phyloP scores from a whole-genome alignment of 1,140 invertebrate genomes.

The Dendrolimus kikuchii region DNA sequence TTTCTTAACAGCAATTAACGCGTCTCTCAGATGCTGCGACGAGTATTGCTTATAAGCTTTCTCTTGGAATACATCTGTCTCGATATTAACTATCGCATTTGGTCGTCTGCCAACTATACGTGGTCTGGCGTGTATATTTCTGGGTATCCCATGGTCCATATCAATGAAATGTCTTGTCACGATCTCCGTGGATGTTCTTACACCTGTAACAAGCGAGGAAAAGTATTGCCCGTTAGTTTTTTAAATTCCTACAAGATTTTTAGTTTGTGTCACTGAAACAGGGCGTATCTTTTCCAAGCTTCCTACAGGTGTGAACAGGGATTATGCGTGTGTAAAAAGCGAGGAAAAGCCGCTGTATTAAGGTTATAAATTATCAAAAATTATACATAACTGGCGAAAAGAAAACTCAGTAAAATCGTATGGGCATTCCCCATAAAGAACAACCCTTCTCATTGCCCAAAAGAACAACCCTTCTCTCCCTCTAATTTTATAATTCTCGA shows the following conservation, averaged over 20 bases:
- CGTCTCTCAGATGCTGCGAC: conserved; percentile 58
- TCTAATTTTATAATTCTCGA: too few species aligned
- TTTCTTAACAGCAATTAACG: conserved; percentile 63
- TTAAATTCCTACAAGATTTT: not conserved
- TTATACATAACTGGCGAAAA: too few species aligned
- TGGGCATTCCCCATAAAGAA: not conserved
- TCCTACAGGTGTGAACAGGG: conserved; percentile 47
- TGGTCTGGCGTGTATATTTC: conserved; percentile 54
- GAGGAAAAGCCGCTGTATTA: conserved; percentile 54
- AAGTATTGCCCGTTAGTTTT: conserved; percentile 55
- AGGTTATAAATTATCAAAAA: too few species aligned
- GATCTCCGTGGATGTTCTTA: conserved; percentile 56
- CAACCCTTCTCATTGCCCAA: too few species aligned
- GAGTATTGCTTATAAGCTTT: conserved; percentile 68
- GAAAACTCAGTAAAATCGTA: too few species aligned
- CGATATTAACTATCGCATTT: conserved; percentile 56
- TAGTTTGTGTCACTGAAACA: conserved; percentile 16
- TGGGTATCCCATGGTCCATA: conserved; percentile 52
- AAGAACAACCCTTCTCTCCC: too few species aligned
- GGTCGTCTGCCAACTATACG: conserved; percentile 48
- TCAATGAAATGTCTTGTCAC: conserved; percentile 60
- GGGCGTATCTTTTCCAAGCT: conserved; percentile 69
- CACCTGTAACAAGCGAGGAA: conserved; percentile 67
- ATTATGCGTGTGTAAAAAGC: conserved; percentile 51
- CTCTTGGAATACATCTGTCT: conserved; percentile 63